Conservation (phyloP, 2,888 invertebrate species). For the Andrena dorsata region DNA sequence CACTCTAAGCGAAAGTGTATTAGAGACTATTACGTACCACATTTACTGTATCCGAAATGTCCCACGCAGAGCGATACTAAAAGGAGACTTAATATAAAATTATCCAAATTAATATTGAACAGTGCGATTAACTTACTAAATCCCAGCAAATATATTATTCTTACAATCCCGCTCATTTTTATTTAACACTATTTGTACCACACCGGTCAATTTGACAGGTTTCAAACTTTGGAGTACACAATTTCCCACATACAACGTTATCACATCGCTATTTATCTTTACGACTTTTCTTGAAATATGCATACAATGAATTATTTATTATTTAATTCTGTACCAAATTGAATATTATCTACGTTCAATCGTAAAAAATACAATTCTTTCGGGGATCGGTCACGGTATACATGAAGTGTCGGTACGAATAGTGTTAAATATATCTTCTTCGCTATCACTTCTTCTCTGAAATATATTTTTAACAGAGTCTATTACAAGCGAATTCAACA, state of each 20-base stretch:
- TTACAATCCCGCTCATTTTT: constrained; percentile 11
- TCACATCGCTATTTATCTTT: no score
- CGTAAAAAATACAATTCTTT: no score
- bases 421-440: not conserved
- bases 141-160: constrained; percentile 16
- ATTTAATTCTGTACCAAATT: no score
- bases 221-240: no score
- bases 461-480: not conserved
- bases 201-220: no score
- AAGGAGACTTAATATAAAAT: not conserved
- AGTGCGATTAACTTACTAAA: constrained; percentile 39
- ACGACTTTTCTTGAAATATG: no score
- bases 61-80: constrained; percentile 39
- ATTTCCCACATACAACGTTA: no score
- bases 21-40: constrained; percentile 61
- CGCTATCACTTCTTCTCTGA: not conserved
- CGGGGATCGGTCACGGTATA: no score
- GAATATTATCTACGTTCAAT: no score
- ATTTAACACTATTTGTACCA: no score
- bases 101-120: not conserved
- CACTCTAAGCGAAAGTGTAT: not conserved
- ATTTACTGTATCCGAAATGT: constrained; percentile 74
- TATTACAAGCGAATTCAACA: not conserved
- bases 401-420: no score
- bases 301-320: no score